These are phyloP conservation scores for Coleophora deauratella DNA, from an alignment of 2,888 invertebrate genomes.

Conservation along the genomic window DNA sequence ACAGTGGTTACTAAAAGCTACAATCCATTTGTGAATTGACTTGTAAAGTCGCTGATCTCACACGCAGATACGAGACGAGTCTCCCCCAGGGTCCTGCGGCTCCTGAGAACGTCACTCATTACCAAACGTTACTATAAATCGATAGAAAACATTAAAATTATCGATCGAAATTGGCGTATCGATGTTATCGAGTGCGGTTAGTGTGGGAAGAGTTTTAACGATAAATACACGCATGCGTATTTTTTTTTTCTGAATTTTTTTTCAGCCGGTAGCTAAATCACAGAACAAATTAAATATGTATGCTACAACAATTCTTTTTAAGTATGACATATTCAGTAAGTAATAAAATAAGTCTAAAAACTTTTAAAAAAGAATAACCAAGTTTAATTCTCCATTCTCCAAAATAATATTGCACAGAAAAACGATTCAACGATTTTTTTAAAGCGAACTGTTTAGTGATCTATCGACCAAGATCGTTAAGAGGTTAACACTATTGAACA, in stretches of 20 bases:
- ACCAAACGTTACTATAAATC: slow-evolving; percentile 16
- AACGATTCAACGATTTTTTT: too few species aligned
- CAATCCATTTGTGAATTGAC: slow-evolving; percentile 31
- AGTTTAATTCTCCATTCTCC: too few species aligned
- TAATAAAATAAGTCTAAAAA: too few species aligned
- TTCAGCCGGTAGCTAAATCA: slow-evolving; percentile 7
- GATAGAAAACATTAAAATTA: slow-evolving; percentile 29
- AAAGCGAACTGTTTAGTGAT: too few species aligned
- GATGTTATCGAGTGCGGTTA: slow-evolving; percentile 54
- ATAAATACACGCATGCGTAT: slow-evolving; percentile 29
- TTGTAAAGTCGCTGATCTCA: slow-evolving; percentile 57
- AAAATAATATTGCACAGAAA: too few species aligned
- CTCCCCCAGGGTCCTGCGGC: slow-evolving; percentile 50
- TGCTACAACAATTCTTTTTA: too few species aligned
- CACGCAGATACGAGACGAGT: slow-evolving; percentile 46
- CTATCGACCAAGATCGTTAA: too few species aligned
- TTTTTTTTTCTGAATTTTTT: slow-evolving; percentile 17
- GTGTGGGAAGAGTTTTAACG: slow-evolving; percentile 45
- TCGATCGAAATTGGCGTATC: slow-evolving; percentile 50
- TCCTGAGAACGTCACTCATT: slow-evolving; percentile 64
- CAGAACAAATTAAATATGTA: too few species aligned
- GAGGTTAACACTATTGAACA: too few species aligned
- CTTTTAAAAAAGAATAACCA: too few species aligned
- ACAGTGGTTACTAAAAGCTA: slow-evolving; percentile 2
- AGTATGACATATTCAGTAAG: too few species aligned